These are phyloP conservation scores for Mobula hypostoma DNA, from an alignment of 2,113 vertebrate genomes.

Conservation along the genomic window DNA sequence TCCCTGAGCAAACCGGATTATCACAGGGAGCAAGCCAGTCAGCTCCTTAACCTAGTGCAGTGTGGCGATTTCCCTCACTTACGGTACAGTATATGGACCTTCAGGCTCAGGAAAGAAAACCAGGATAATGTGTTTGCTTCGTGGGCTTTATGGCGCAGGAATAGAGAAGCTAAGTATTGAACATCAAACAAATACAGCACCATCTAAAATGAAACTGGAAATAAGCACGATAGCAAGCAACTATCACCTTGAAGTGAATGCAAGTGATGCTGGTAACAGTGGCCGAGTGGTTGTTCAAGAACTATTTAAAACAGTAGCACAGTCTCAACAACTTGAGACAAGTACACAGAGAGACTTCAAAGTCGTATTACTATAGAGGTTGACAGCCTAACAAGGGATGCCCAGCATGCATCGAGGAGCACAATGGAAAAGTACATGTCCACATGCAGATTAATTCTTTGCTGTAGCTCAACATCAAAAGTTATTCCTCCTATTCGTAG, in stretches of 20 bases:
- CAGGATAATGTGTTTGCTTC: constrained; percentile 89
- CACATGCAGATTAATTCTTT: constrained; percentile 86
- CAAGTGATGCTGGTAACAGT: constrained; percentile 87
- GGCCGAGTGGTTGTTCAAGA: constrained; percentile 95
- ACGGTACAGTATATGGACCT: constrained; percentile 77
- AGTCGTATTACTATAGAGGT: constrained; percentile 94
- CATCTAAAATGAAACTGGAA: constrained; percentile 97
- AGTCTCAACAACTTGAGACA: constrained; percentile 93
- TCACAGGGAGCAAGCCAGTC: constrained; percentile 81
- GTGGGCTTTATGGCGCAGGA: constrained; percentile 84
- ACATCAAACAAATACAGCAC: constrained; percentile 86
- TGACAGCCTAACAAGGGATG: constrained; percentile 90
- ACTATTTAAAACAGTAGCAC: constrained; percentile 89
- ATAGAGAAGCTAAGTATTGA: constrained; percentile 95
- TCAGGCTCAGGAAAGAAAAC: constrained; percentile 97
- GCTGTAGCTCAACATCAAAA: constrained; percentile 93
- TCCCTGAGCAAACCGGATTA: constrained; percentile 76
- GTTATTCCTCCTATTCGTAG: constrained; percentile 88
- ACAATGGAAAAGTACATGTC: constrained; percentile 98
- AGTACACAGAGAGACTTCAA: constrained; percentile 92
- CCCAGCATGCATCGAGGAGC: constrained; percentile 88
- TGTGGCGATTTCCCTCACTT: constrained; percentile 93
- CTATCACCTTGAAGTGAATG: constrained; percentile 94
- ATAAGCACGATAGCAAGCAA: constrained; percentile 97
- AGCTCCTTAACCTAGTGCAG: constrained; percentile 85